Evolutionary conservation across 2,797 vertebrate genomes (phyloP), one percentile per base, ranked within the genome.

Genomic region (Enteromius mattozi): DNA sequence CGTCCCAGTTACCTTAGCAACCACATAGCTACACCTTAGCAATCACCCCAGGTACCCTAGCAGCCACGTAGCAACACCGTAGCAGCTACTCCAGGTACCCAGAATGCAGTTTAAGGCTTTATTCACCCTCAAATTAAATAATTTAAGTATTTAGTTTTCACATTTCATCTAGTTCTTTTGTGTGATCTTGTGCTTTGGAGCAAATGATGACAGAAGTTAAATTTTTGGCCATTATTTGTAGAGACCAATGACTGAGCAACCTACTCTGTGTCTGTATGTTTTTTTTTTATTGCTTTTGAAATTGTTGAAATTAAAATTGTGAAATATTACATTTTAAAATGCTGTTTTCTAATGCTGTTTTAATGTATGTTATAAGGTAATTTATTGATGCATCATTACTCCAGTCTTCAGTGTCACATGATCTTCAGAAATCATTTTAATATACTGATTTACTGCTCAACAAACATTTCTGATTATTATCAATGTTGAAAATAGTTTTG

Each of bases 391-490:
- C 35, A 13, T 69, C 19, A 6, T 68, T 68, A 21, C 33, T 12
- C 33, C 66, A 69, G 66, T n/a, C 66, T 69, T 69, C 21, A 69
- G 12, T 69, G 66, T 40, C 19, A 69, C 35, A n/a, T 40, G 66
- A 69, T 40, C 65, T 37, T 68, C 35, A 40, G 17, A 21, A 68
- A n/a, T 69, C 19, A 37, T 12, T 6, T 0, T 69, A n/a, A 59
- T 24, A 24, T 12, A 3, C 56, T n/a, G 54, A 59, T 59, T 3
- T 33, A 1, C 1, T 33, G 30, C 6, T 66, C 16, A 35, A 19
- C 0, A 66, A 19, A 66, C 30, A 35, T 35, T 66, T 66, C 3
- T 66, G 8, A 37, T 68, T 59, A n/a, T 56, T 56, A 61, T 27
- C 10, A 61, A 13, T 2, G 10, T 61, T 12, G 3, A 61, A 61